These are phyloP conservation scores for Micromys minutus DNA, from an alignment of 2,113 vertebrate species.

Conservation along the genomic window DNA sequence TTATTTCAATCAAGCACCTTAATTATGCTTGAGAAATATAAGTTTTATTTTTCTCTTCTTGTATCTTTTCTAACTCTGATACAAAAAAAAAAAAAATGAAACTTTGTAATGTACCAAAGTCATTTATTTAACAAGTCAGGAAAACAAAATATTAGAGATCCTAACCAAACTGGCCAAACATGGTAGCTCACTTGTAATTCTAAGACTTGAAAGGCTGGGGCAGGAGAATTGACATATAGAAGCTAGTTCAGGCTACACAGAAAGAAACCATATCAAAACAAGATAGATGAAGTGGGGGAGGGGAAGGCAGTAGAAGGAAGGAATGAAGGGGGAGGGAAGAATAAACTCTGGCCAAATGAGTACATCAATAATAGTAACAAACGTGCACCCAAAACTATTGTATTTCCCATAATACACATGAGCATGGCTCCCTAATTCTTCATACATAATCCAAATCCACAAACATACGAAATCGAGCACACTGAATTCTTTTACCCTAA, in stretches of 20 bases:
- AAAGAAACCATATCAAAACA: not conserved
- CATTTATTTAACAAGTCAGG: not conserved
- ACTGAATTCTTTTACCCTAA: not conserved
- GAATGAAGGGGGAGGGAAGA: not conserved
- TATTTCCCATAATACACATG: not conserved
- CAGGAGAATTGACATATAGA: not conserved
- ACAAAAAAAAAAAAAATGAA: conserved; percentile 56
- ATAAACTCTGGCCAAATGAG: not conserved
- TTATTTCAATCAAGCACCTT: conserved; percentile 43
- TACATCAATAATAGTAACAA: not conserved
- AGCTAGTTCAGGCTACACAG: not conserved
- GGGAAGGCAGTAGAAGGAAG: too few relatives aligned
- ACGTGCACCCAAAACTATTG: not conserved
- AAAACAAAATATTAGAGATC: conserved; percentile 29
- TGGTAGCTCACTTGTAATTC: not conserved
- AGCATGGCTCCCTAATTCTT: not conserved
- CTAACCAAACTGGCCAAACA: not conserved
- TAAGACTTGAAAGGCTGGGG: not conserved
- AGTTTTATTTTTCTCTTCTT: not conserved
- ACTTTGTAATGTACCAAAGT: not conserved
- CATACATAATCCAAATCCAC: not conserved
- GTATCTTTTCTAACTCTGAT: conserved; percentile 21
- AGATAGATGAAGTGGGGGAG: not conserved
- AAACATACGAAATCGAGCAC: not conserved
- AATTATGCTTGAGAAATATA: conserved; percentile 49